These are phyloP conservation scores for Oreochromis grahami DNA, from an alignment of 2,797 vertebrate genomes.

Conservation along the genomic window DNA sequence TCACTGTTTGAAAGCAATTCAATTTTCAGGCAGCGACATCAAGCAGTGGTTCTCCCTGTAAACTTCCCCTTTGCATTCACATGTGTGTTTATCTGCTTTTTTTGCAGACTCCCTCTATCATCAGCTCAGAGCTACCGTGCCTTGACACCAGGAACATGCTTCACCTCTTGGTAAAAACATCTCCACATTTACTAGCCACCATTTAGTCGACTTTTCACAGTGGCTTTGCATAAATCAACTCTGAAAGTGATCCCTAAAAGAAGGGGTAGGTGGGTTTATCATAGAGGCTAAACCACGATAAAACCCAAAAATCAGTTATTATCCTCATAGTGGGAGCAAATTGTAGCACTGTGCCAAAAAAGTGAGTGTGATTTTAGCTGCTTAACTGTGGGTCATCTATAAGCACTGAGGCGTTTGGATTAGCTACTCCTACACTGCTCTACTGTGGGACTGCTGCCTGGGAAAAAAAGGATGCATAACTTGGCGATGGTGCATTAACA, in stretches of 20 bases:
- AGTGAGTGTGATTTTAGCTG: background rate
- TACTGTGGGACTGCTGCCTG: background rate
- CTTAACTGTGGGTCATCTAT: conserved; percentile 37
- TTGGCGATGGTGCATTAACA: background rate
- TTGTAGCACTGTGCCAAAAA: background rate
- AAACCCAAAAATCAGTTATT: conserved; percentile 43
- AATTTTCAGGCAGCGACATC: conserved; percentile 28
- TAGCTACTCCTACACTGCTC: conserved; percentile 31
- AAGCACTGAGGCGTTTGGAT: conserved; percentile 14
- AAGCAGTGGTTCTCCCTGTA: conserved; percentile 1
- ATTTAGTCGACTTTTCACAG: conserved; percentile 45
- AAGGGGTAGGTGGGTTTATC: background rate
- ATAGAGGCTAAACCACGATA: background rate
- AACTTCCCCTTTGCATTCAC: conserved; percentile 16
- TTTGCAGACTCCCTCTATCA: conserved; percentile 19
- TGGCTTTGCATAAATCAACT: conserved; percentile 61
- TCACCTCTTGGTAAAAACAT: conserved; percentile 28
- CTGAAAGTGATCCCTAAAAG: conserved; percentile 10
- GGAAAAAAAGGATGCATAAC: background rate
- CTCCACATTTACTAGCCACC: conserved; percentile 19
- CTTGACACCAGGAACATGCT: conserved; percentile 6
- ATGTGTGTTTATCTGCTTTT: conserved; percentile 21
- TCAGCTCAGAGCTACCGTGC: conserved; percentile 6
- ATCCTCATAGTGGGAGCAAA: conserved; percentile 16
- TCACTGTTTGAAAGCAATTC: conserved; percentile 24